Evolutionary conservation across 2,888 invertebrate genomes (phyloP), one percentile per base, ranked within the genome.

Genomic region (Caenorhabditis sp.): DNA sequence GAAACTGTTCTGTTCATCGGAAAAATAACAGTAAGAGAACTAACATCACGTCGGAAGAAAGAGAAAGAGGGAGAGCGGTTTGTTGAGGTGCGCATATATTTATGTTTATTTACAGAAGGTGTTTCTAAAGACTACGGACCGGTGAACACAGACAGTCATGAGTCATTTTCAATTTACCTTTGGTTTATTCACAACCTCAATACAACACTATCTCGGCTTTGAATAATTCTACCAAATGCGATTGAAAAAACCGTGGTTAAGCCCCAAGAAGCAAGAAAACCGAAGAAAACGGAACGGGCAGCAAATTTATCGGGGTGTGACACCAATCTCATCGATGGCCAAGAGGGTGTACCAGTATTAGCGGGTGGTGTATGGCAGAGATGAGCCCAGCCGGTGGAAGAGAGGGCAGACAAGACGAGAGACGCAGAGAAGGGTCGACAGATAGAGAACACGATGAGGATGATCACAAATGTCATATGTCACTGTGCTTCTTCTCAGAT

Each of bases 401-500:
- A 78, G 47, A 37, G 69, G 11, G 18, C 13, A 37, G 40, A 40
- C 32, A 32, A 61, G n/a, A 6, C n/a, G 26, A 44, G 58, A 79
- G 70, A 60, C 44, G 51, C 32, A 71, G 78, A 68, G 62, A 60
- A 58, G 60, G 56, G 61, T 60, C 47, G 64, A 65, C 40, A 22
- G 40, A 61, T 47, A 68, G 61, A 67, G 68, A 77, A 69, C 56
- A 61, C 53, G 76, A 61, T 71, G 80, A 80, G 72, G 64, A 72
- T 80, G 80, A 80, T 80, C 72, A 58, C 62, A 24, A 80, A 80
- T 72, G 80, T 80, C 80, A 80, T 80, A 80, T 80, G 80, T 72
- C 80, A 72, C 62, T 18, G 68, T 68, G 77, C 69, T 69, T 77
- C 61, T 69, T 69, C 26, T 62, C 68, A 69, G 77, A 77, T 77